Evolutionary conservation across 2,888 invertebrate species (phyloP), one percentile per base, ranked within the genome.

Genomic region (Pogonocherus hispidulus): DNA sequence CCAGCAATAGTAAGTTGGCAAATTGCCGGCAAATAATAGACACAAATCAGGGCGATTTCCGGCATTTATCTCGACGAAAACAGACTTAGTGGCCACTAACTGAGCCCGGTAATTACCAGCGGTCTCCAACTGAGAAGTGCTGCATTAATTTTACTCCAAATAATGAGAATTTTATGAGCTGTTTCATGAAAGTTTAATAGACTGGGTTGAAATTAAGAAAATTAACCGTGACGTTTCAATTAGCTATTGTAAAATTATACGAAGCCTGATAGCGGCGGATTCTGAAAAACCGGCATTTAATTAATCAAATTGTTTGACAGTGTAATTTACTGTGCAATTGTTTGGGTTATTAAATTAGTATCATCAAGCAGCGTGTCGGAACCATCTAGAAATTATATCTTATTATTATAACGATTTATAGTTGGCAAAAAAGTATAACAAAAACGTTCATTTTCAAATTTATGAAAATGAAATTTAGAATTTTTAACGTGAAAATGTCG

Each of bases 1-100:
- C 63, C 22, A 62, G 71, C 67, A 47, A 63, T 65, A 63, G 60
- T 57, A 65, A 56, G 63, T 18, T 54, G 23, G 63, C 63, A 67
- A 69, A 72, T 67, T 67, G 54, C 51, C 49, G 63, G 49, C 57
- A 65, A 56, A 66, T 66, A 66, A 66, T 37, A 59, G 66, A 23
- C 57, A 35, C 22, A 37, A 37, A 44, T 47, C 46, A 49, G 49
- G 46, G 32, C 62, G 63, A 62, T 69, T 71, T 71, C 71, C 71
- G 71, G 66, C 67, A n/a, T 51, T 51, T 51, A 57, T 64, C 54
- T 64, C 23, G 41, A 27, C 27, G 52, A 32, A 52, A 52, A 32
- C 52, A 32, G 27, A 52, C 27, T 18, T n/a, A 44, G n/a, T 14
- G 47, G 9, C 59, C 32, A 44, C 59, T 59, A 3, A 16, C 47